Evolutionary conservation across 2,113 vertebrate species (phyloP).

Genomic region (Calyptomena viridis): DNA sequence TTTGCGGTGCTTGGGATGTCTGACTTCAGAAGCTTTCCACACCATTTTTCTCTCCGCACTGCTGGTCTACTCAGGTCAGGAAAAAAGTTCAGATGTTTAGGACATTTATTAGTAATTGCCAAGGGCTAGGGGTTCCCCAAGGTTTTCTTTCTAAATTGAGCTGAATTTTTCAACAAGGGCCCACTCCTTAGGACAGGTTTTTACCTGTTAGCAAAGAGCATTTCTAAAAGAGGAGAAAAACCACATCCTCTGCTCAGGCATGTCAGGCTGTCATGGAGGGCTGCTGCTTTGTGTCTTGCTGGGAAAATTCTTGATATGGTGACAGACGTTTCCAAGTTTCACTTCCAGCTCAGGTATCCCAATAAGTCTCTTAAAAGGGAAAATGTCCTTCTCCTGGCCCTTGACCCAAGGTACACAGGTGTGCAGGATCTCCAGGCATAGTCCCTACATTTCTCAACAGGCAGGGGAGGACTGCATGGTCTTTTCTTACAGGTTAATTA

Average conservation of each 20-base stretch:
- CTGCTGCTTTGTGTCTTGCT: not conserved
- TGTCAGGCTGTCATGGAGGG: not conserved
- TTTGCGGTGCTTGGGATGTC: constrained; percentile 4
- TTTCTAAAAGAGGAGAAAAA: not conserved
- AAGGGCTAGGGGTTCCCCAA: not conserved
- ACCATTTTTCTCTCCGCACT: not conserved
- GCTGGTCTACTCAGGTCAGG: not conserved
- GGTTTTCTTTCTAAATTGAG: not conserved
- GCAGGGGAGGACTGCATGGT: accelerated
- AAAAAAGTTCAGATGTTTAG: not conserved
- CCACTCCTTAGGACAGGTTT: not conserved
- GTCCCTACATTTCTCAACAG: not conserved
- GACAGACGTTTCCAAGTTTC: not conserved
- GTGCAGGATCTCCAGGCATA: not conserved
- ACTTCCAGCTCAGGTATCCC: not conserved
- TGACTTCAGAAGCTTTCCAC: constrained; percentile 51
- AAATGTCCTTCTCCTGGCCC: not conserved
- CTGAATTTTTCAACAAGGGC: not conserved
- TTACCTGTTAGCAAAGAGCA: not conserved
- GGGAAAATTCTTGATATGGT: not conserved
- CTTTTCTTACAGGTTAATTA: not conserved
- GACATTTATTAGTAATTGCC: not conserved
- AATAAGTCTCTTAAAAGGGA: not conserved
- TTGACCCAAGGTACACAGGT: not conserved
- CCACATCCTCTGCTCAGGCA: not conserved